Conservation (phyloP, 2,888 invertebrate genomes). For the Arenicola marina region DNA sequence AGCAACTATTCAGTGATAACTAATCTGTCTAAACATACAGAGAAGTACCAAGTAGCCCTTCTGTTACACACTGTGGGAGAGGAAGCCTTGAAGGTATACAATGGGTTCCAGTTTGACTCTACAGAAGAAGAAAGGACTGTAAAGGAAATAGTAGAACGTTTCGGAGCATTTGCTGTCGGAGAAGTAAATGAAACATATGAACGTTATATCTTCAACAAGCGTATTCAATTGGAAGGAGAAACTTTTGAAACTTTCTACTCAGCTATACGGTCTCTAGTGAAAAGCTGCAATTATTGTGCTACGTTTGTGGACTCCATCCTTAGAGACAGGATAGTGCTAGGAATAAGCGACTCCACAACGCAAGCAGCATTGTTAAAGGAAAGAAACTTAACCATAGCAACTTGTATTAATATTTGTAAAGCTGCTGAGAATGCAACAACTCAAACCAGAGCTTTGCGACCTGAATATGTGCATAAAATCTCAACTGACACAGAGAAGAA, state of each 20-base stretch:
- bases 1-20: conserved; percentile 2
- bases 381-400: conserved; percentile 7
- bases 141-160: neutral
- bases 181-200: conserved; percentile 3
- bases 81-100: neutral
- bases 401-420: conserved; percentile 1
- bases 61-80: neutral
- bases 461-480: conserved; percentile 8
- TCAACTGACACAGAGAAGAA: neutral
- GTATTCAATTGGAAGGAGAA: neutral
- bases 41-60: neutral
- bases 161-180: neutral
- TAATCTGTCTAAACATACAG: neutral
- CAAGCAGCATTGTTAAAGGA: conserved; percentile 10
- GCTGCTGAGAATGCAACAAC: conserved; percentile 10
- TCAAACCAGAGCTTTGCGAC: neutral
- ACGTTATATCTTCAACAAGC: neutral
- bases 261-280: neutral
- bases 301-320: conserved; percentile 18
- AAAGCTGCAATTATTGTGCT: conserved; percentile 16
- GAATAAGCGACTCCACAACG: conserved; percentile 10
- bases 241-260: neutral
- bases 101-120: conserved; percentile 1
- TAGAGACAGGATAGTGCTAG: conserved; percentile 23
- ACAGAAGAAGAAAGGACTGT: neutral